These are phyloP conservation scores for Seriola quinqueradiata DNA, from an alignment of 2,113 vertebrate species.

Conservation along the genomic window DNA sequence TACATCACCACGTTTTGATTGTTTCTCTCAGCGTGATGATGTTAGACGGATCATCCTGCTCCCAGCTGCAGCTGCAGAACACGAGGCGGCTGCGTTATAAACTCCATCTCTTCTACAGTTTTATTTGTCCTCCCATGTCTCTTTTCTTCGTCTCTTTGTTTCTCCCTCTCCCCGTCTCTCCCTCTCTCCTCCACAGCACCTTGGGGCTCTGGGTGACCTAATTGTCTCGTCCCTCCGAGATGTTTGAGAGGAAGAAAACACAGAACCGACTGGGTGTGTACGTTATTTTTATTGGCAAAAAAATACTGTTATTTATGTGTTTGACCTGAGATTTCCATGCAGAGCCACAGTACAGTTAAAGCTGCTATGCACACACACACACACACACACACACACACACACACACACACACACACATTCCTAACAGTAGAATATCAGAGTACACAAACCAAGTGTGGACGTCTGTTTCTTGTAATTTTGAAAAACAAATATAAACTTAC, in stretches of 20 bases:
- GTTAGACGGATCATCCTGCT: too few species aligned
- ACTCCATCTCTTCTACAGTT: not conserved
- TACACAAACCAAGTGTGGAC: not conserved
- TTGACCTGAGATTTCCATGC: not conserved
- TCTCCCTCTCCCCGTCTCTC: too few species aligned
- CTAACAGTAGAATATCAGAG: too few species aligned
- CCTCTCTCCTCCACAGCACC: conserved; percentile 23
- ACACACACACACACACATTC: not conserved
- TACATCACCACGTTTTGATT: too few species aligned
- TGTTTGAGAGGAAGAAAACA: conserved; percentile 13
- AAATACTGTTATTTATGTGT: not conserved
- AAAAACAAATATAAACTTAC: too few species aligned
- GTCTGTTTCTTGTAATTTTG: too few species aligned
- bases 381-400: not conserved
- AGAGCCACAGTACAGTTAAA: not conserved
- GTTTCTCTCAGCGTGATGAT: too few species aligned
- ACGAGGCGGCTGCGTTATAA: too few species aligned
- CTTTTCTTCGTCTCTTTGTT: not conserved
- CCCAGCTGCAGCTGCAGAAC: too few species aligned
- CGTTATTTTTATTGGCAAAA: not conserved
- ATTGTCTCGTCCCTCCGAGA: conserved; percentile 42
- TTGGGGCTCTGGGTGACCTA: conserved; percentile 70
- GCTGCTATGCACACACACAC: too few species aligned
- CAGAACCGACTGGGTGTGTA: too few species aligned
- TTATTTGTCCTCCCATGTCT: not conserved